Evolutionary conservation across 2,113 vertebrate species (phyloP).

Genomic region (Hyaena hyaena): DNA sequence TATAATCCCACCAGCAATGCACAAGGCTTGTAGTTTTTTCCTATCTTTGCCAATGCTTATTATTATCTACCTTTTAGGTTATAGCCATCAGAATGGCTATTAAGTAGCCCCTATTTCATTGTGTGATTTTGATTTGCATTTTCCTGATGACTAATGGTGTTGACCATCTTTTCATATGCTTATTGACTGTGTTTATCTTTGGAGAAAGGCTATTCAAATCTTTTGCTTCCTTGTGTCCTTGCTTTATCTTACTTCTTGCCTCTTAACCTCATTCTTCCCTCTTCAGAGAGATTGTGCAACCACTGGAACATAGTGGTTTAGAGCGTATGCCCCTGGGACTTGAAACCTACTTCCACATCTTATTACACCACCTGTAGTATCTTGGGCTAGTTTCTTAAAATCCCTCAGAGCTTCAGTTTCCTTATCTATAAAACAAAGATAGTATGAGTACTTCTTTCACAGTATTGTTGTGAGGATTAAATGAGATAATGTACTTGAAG

Average conservation of each 20-base stretch:
- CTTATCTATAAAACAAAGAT: constrained; percentile 31
- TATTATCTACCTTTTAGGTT: constrained; percentile 21
- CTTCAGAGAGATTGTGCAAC: background rate
- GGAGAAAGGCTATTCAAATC: constrained; percentile 2
- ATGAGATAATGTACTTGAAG: background rate
- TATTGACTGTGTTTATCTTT: background rate
- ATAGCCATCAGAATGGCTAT: background rate
- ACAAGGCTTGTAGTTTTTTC: background rate
- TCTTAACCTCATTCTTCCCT: background rate
- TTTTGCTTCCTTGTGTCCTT: constrained; percentile 34
- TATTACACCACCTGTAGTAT: background rate
- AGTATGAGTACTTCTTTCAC: background rate
- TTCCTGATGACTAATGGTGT: background rate
- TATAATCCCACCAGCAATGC: background rate
- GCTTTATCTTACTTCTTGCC: background rate
- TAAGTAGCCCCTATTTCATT: background rate
- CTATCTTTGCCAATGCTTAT: background rate
- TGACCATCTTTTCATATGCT: background rate
- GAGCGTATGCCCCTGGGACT: background rate
- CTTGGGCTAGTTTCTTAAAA: constrained; percentile 3
- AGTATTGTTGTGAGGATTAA: background rate
- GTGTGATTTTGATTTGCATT: constrained; percentile 22
- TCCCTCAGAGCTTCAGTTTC: background rate
- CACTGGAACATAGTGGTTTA: background rate
- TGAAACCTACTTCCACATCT: background rate